These are phyloP conservation scores for Sarotherodon lohbergeri DNA, from an alignment of 2,113 vertebrate species.

Conservation along the genomic window DNA sequence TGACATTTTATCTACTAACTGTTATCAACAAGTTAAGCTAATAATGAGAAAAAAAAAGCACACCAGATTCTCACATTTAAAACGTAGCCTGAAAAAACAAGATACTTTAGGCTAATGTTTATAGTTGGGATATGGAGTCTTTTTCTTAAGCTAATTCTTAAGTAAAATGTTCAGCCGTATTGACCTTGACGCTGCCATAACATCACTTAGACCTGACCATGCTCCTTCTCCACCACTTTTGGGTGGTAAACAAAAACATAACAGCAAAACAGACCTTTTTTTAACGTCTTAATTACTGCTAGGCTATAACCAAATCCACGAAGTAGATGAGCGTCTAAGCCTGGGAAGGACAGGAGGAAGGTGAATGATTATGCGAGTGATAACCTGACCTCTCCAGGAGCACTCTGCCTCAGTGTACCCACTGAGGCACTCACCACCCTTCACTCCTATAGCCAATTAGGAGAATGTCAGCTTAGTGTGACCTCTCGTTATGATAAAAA, in stretches of 20 bases:
- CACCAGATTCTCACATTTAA: not conserved
- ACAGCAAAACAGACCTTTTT: not conserved
- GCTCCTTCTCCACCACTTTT: not conserved
- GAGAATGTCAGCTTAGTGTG: slow-evolving; percentile 57
- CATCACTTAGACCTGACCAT: not conserved
- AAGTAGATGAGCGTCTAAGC: not conserved
- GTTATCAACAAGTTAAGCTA: not conserved
- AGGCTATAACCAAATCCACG: not conserved
- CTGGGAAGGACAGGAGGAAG: slow-evolving; percentile 2
- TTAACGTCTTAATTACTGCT: not conserved
- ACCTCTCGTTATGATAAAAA: slow-evolving; percentile 45
- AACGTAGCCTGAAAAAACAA: not conserved
- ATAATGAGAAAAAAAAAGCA: not conserved
- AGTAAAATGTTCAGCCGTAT: not conserved
- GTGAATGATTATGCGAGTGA: slow-evolving; percentile 8
- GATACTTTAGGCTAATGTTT: not conserved
- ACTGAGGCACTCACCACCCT: slow-evolving; percentile 31
- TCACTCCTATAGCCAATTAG: slow-evolving; percentile 48
- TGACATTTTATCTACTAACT: not conserved
- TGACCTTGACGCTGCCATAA: not conserved
- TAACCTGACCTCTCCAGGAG: slow-evolving; percentile 33
- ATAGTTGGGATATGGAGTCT: not conserved
- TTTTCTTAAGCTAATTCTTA: not conserved
- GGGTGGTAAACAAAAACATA: not conserved
- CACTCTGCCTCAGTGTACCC: slow-evolving; percentile 1